Base-by-base conservation (phyloP, 2,888 invertebrate species). In the Syrphus vitripennis region DNA sequence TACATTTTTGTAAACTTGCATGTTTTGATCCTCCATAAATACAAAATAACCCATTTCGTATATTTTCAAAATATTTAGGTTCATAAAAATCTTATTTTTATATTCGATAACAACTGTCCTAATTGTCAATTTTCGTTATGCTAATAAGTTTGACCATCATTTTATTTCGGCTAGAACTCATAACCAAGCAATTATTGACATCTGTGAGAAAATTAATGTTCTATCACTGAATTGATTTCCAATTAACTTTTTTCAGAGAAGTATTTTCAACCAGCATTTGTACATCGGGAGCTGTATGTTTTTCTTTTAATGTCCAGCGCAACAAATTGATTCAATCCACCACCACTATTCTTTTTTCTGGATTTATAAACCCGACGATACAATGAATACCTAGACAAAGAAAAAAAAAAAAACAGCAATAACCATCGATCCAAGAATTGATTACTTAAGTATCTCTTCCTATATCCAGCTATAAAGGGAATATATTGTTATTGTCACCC, bases 151-250 rank as follows among this genome's bases (percentile, higher is more conserved):
- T 55, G 42, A 61, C 57, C 50, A 69, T 34, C 53, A 42, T 67
- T 59, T 31, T 48, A 57, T 61, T 63, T 7, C 14, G 50, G 24
- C 42, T 71, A 57, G 29, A 65, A 19, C 26, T 48, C 42, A 14
- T 50, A 55, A 55, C 50, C 70, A 76, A 76, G 59, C 80, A 71
- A 84, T 84, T 69, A 72, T 67, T 75, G 61, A 71, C 84, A 84
- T 76, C 84, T 84, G 84, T 75, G 67, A 45, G 48, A 65, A 75
- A 75, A 70, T 50, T 53, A 42, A 75, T 65, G 53, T 42, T 45
- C 31, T 9, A 40, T 69, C 14, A 6, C 40, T n/a, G 61, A 59
- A 84, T 84, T 80, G 84, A 84, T 84, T 84, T 84, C 80, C 84
- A 80, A 84, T 84, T 80, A 84, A 67, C 53, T 55, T n/a, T 42